A percentile compares a stretch with the other conserved stretches of the same genome.
Conservation (phyloP, 1,140 invertebrate genomes). For the Leptonema lineaticorne region DNA sequence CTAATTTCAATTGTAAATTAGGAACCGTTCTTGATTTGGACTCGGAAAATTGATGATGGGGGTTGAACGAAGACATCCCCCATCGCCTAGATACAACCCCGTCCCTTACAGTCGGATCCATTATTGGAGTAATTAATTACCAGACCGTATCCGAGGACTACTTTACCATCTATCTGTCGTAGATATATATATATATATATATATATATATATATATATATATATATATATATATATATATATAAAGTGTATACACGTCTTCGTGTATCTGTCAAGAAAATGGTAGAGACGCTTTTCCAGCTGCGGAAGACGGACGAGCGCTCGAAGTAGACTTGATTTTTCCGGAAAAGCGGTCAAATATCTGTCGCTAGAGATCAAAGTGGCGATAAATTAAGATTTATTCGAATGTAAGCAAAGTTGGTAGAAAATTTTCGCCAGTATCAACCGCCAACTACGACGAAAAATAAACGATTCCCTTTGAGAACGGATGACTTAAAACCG, state of each 20-base stretch:
- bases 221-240: too few species aligned
- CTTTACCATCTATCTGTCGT: too few species aligned
- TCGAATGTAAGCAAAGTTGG: background rate
- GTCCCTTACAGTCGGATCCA: conserved; percentile 16
- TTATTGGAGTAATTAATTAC: conserved; percentile 32
- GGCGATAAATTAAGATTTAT: conserved; percentile 7
- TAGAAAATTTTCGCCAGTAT: conserved; percentile 6
- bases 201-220: too few species aligned
- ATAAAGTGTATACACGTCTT: background rate
- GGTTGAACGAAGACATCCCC: conserved; percentile 2
- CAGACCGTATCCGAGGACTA: background rate
- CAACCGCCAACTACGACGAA: too few species aligned
- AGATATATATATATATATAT: too few species aligned
- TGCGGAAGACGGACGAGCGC: too few species aligned
- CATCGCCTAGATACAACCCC: background rate
- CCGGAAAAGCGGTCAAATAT: background rate
- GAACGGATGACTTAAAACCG: background rate
- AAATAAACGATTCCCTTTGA: conserved; percentile 7
- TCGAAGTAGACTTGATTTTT: background rate
- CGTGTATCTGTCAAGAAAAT: background rate
- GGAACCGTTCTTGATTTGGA: conserved; percentile 7
- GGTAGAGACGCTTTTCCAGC: background rate
- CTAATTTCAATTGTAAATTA: conserved; percentile 22
- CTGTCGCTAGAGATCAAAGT: background rate
- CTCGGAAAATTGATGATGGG: conserved; percentile 23